Conservation (phyloP, 2,888 invertebrate species). For the Gari tellinella region DNA sequence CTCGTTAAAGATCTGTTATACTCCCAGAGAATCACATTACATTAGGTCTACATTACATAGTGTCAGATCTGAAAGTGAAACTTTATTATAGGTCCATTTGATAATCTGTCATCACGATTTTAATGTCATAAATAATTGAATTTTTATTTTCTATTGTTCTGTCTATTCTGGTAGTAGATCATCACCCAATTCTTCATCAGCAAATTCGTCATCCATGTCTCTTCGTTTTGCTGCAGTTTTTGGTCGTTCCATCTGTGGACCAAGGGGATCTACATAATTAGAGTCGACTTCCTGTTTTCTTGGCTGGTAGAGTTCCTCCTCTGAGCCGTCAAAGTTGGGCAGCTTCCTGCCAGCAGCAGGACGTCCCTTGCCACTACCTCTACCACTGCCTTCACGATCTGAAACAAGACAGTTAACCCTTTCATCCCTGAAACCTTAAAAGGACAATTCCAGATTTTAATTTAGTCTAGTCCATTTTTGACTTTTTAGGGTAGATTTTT, state of each 20-base stretch:
- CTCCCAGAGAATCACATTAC: too few relatives aligned
- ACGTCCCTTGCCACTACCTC: constrained; percentile 39
- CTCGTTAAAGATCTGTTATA: too few relatives aligned
- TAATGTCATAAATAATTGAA: too few relatives aligned
- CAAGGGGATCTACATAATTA: constrained; percentile 85
- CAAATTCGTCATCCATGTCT: constrained; percentile 88
- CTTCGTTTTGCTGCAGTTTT: constrained; percentile 84
- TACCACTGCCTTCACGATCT: constrained; percentile 75
- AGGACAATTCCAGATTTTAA: too few relatives aligned
- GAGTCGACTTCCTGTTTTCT: constrained; percentile 80
- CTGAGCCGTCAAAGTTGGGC: constrained; percentile 70
- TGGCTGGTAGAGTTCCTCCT: constrained; percentile 74
- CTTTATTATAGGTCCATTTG: too few relatives aligned
- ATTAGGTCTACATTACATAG: too few relatives aligned
- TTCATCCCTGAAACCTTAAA: too few relatives aligned
- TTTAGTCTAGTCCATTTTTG: too few relatives aligned
- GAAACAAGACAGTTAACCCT: constrained; percentile 5
- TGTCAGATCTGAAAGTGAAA: too few relatives aligned
- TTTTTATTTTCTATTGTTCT: too few relatives aligned
- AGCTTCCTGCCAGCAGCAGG: constrained; percentile 54
- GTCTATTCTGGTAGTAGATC: constrained; percentile 89
- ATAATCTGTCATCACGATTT: too few relatives aligned
- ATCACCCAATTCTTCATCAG: constrained; percentile 90
- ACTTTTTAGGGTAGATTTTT: too few relatives aligned
- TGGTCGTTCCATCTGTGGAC: constrained; percentile 84